Evolutionary conservation across 2,797 vertebrate species (phyloP).

Genomic region (Phataginus tricuspis): DNA sequence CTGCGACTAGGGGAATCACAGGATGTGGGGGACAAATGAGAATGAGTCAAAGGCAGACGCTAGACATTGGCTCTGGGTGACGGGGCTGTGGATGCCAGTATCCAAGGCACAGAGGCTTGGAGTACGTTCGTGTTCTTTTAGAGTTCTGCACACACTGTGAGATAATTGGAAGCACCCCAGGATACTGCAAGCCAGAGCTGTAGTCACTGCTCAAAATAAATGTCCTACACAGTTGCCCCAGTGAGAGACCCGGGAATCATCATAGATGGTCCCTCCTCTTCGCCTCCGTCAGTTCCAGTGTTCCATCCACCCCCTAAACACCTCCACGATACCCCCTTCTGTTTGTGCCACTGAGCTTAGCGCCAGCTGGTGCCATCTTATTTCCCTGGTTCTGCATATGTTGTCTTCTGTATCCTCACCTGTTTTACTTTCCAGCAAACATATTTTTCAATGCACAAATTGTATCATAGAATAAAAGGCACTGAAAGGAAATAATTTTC

Average conservation of each 20-base stretch:
- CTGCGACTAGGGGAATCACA: neutral
- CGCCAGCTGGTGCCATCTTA: neutral
- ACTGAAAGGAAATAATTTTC: neutral
- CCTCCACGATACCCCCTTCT: neutral
- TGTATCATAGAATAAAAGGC: neutral
- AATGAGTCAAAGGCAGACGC: conserved; percentile 52
- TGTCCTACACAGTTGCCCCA: neutral
- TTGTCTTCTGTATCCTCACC: neutral
- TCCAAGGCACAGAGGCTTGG: neutral
- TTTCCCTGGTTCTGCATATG: neutral
- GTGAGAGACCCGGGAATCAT: neutral
- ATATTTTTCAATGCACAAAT: neutral
- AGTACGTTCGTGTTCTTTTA: neutral
- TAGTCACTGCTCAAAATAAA: conserved; percentile 23
- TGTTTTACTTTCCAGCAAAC: neutral
- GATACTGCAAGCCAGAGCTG: neutral
- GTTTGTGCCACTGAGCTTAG: neutral
- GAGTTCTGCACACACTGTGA: neutral
- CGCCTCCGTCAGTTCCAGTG: neutral
- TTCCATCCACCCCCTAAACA: neutral
- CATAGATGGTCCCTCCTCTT: neutral
- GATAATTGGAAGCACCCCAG: conserved; percentile 36
- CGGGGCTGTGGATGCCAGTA: neutral
- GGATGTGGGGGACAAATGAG: neutral
- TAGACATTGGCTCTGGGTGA: neutral